Evolutionary conservation across 23 tunicate species (phyloP), one percentile per base, ranked within the genome.

Genomic region (Oikopleura vanhoeffeni): DNA sequence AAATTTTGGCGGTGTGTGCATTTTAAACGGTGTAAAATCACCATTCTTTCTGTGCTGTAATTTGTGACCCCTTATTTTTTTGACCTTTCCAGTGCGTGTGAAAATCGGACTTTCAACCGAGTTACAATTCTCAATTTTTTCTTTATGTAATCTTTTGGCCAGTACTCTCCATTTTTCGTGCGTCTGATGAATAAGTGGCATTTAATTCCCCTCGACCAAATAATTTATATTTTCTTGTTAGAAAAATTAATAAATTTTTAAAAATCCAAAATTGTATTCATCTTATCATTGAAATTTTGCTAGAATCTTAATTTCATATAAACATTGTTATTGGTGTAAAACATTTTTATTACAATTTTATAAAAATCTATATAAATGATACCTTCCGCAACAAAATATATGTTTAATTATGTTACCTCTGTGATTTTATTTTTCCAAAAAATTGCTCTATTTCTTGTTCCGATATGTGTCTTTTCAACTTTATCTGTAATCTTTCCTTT

Each of bases 71-170:
- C n/a, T n/a, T n/a, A n/a, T n/a, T n/a, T n/a, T n/a, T 49, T 32
- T 71, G 32, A 33, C 76, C 40, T 86, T 91, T 91, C n/a, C n/a
- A n/a, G n/a, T n/a, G n/a, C 89, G 34, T 84, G 88, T 28, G 87
- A 90, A 87, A 91, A 91, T 83, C 89, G 89, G n/a, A 91, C 42
- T 85, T 91, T 91, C 39, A 91, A 77, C 75, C 76, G n/a, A 91
- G 84, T 91, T 91, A 39, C 89, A 89, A 36, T 85, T 85, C 85
- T n/a, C n/a, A n/a, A 89, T 91, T 57, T 67, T 64, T 42, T 88
- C 84, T 57, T 85, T 86, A 0, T 91, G 88, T n/a, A 91, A 86
- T 8, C 89, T n/a, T n/a, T 76, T 8, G 91, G 91, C 97, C 97
- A 91, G 88, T 89, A 91, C 57, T 86, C 85, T 0, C 87, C 91